Base-by-base conservation (phyloP, 1,140 invertebrate species). In the Sycobia sp. region DNA sequence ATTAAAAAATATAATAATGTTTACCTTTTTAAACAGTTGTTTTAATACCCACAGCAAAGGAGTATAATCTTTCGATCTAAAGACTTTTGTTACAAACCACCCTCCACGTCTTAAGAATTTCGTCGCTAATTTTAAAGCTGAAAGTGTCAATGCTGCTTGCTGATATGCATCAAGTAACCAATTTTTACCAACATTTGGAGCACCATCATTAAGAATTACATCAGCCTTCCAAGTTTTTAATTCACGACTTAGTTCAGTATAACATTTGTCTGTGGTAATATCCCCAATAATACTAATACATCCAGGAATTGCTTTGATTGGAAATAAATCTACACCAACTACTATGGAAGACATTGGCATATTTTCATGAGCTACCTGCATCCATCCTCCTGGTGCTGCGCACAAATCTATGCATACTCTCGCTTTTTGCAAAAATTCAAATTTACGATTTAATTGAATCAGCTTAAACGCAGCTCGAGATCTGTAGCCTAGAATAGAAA, bases 331-430 rank as follows among this genome's bases (percentile, higher is more conserved):
- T 23, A 99, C 90, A 65, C 95, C 94, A 55, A 99, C 86, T 5
- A 99, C 93, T 41, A 99, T 84, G 75, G 95, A 97, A 0, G 96
- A 98, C 0, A 98, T 87, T 0, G 97, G 97, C 94, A 99, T 99
- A 78, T 97, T 95, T 77, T 99, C 90, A 73, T 92, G 90, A 41
- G 96, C 97, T n/a, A 99, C 97, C 84, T 99, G 98, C 88, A 99
- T 95, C 98, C 98, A 99, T 72, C 98, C 97, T 78, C 98, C 98
- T 8, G 98, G 98, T 8, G 98, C 98, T 18, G 98, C 98, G 84
- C 98, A 99, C 38, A 99, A 83, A 88, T 99, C 98, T 66, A 99
- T 88, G 67, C 96, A 92, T 84, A 99, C 95, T 85, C 93, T 86
- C 10, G 96, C 95, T 73, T 91, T 93, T 86, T 99, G 94, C 1